phyloP scores from a whole-genome alignment of 2,113 vertebrate genomes.

The Empidonax alnorum region DNA sequence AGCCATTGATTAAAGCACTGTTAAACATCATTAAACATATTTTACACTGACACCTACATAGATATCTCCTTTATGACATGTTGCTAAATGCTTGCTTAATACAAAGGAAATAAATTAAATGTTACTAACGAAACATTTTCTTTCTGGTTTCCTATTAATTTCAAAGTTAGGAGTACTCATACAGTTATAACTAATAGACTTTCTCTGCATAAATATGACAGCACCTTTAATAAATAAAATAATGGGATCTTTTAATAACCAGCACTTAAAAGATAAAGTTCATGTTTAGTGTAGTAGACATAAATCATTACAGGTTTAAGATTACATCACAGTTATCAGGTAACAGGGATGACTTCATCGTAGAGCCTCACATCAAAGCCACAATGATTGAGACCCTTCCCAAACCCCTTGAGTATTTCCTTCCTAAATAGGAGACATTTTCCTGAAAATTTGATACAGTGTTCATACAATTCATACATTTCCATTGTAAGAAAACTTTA shows the following conservation, averaged over 20 bases:
- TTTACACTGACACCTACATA: neutral
- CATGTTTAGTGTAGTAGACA: neutral
- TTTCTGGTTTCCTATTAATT: neutral
- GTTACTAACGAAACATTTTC: neutral
- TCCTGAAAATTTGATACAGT: neutral
- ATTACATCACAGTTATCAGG: accelerated
- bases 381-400: neutral
- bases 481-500: constrained; percentile 15
- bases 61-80: neutral
- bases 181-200: neutral
- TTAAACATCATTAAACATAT: neutral
- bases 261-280: neutral
- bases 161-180: neutral
- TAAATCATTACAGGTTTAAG: neutral
- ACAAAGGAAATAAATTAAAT: neutral
- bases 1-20: neutral
- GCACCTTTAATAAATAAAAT: neutral
- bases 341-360: neutral
- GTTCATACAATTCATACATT: neutral
- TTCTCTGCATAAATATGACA: neutral
- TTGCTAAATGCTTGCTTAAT: neutral
- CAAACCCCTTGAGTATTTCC: neutral
- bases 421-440: neutral
- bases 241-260: neutral
- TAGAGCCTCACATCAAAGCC: neutral